phyloP scores from a whole-genome alignment of 2,113 vertebrate species.

The Phalacrocorax aristotelis region DNA sequence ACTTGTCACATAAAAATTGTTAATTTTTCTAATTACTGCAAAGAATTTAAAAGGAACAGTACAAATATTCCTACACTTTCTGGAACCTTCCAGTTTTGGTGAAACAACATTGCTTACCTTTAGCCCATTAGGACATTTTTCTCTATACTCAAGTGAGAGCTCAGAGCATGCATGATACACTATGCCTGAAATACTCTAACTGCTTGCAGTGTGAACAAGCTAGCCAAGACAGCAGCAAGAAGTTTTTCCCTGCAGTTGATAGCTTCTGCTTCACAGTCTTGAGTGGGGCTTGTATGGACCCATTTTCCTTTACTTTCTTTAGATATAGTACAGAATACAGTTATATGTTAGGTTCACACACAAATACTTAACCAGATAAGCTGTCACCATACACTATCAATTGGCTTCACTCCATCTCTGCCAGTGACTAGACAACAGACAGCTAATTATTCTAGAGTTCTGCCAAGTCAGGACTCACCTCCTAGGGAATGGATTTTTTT shows the following conservation, averaged over 20 bases:
- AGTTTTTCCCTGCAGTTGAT: background rate
- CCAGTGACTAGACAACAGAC: background rate
- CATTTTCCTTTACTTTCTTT: background rate
- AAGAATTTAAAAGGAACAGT: background rate
- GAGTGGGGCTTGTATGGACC: background rate
- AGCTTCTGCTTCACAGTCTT: background rate
- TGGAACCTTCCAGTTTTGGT: background rate
- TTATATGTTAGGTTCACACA: background rate
- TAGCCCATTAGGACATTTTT: background rate
- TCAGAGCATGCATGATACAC: background rate
- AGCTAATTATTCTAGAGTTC: background rate
- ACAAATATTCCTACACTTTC: background rate
- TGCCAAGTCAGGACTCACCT: background rate
- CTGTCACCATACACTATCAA: background rate
- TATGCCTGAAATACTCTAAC: background rate
- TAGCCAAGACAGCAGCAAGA: background rate
- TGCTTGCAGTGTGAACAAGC: background rate
- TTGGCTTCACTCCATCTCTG: background rate
- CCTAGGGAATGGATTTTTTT: background rate
- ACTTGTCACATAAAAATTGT: background rate
- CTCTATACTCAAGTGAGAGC: background rate
- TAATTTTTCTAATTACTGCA: background rate
- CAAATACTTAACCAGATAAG: background rate
- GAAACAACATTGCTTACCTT: background rate
- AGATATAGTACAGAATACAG: background rate